phyloP scores from a whole-genome alignment of 1,140 invertebrate species.

The Drosophila ficusphila region DNA sequence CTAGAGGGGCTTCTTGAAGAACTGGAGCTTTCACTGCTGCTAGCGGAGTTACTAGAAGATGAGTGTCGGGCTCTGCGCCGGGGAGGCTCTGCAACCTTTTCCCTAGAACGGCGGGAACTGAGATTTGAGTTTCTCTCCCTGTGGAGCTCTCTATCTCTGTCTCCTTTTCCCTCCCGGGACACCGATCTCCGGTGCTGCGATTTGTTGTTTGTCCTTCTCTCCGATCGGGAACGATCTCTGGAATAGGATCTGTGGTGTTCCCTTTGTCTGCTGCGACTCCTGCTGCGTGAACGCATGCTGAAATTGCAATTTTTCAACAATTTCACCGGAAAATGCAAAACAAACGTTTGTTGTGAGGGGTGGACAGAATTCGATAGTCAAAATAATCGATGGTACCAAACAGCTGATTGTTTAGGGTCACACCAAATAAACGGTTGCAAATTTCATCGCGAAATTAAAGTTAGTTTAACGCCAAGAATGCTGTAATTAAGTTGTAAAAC shows the following conservation, averaged over 20 bases:
- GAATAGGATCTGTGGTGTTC: conserved; percentile 28
- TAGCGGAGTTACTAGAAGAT: conserved; percentile 24
- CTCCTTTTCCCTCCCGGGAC: conserved; percentile 32
- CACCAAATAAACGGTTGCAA: conserved; percentile 1
- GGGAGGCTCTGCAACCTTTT: conserved; percentile 4
- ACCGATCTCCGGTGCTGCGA: conserved; percentile 3
- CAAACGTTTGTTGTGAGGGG: conserved; percentile 2
- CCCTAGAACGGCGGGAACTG: conserved; percentile 7
- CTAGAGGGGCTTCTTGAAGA: conserved; percentile 27
- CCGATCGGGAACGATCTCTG: conserved; percentile 3
- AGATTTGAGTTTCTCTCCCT: conserved; percentile 2
- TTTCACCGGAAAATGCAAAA: conserved; percentile 33
- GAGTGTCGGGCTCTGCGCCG: conserved; percentile 26
- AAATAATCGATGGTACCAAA: background rate
- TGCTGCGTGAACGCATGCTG: conserved; percentile 60
- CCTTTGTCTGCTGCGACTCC: conserved; percentile 47
- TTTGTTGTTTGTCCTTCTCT: conserved; percentile 22
- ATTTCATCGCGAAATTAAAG: background rate
- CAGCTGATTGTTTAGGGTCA: conserved; percentile 8
- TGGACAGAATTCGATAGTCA: background rate
- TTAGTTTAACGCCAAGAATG: conserved; percentile 5
- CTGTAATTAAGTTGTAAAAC: background rate
- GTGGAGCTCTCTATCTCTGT: conserved; percentile 7
- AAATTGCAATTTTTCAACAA: background rate
- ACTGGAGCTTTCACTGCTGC: conserved; percentile 11